These are phyloP conservation scores for Lasioglossum lativentre DNA, from an alignment of 2,888 invertebrate genomes.

Conservation along the genomic window DNA sequence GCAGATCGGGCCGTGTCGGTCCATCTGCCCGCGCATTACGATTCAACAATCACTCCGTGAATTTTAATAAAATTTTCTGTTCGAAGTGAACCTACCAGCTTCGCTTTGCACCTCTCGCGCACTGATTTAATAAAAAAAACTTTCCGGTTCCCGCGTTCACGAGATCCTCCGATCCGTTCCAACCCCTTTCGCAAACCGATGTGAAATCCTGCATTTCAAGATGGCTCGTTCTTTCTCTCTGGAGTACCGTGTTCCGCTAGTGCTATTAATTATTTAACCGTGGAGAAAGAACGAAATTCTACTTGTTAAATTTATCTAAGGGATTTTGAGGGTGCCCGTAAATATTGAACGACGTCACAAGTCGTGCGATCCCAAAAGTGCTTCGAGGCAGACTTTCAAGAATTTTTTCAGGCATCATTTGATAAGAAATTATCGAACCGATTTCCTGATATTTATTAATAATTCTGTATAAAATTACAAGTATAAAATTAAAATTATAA, in stretches of 20 bases:
- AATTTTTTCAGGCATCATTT: too few relatives aligned
- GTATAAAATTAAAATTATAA: too few relatives aligned
- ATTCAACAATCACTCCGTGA: constrained; percentile 41
- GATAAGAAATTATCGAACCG: too few relatives aligned
- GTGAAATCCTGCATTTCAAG: not conserved
- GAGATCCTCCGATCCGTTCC: not conserved
- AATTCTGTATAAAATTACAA: too few relatives aligned
- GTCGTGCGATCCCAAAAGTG: too few relatives aligned
- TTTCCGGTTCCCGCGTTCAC: not conserved
- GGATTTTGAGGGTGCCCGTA: not conserved
- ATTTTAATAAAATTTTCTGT: constrained; percentile 46
- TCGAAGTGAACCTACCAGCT: constrained; percentile 16
- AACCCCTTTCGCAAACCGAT: not conserved
- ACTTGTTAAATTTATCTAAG: not conserved
- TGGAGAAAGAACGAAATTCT: not conserved
- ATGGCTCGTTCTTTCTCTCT: not conserved
- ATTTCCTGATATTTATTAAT: too few relatives aligned
- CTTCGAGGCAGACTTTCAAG: too few relatives aligned
- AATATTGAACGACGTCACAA: too few relatives aligned
- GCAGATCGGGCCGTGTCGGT: constrained; percentile 46
- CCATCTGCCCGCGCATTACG: constrained; percentile 47
- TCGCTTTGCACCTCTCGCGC: not conserved
- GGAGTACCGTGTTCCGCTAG: not conserved
- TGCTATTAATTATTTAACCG: not conserved
- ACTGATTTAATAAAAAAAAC: constrained; percentile 22